phyloP scores from a whole-genome alignment of 2,888 invertebrate genomes.

The Meteorus colon region DNA sequence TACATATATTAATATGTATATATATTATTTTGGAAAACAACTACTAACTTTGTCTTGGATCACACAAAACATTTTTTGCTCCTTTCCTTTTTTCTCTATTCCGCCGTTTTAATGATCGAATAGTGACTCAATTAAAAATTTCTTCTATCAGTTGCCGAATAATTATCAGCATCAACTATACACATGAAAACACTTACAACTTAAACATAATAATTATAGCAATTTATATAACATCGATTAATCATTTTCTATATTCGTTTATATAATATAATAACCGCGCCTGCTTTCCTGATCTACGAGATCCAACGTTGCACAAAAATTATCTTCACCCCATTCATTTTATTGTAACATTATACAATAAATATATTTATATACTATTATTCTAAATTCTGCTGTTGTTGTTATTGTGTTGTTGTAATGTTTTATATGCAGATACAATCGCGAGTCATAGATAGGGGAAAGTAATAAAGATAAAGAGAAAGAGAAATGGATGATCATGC shows the following conservation, averaged over 20 bases:
- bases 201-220: conserved; percentile 47
- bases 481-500: conserved; percentile 27
- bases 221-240: conserved; percentile 56
- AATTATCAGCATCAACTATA: conserved; percentile 46
- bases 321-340: conserved; percentile 21
- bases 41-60: background rate
- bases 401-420: background rate
- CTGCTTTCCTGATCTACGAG: conserved; percentile 28
- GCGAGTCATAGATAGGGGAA: conserved; percentile 32
- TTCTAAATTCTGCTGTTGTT: conserved; percentile 11
- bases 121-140: conserved; percentile 43
- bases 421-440: conserved; percentile 43
- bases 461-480: background rate
- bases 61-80: background rate
- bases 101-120: conserved; percentile 9
- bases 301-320: background rate
- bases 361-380: conserved; percentile 41
- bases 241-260: conserved; percentile 42
- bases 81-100: conserved; percentile 14
- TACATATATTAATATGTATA: background rate
- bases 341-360: conserved; percentile 34
- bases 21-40: background rate
- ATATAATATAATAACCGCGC: conserved; percentile 8
- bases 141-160: conserved; percentile 41
- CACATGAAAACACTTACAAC: conserved; percentile 58